phyloP scores from a whole-genome alignment of 37 sponge, comb jelly and placozoan genomes.

The Agelas oroides region DNA sequence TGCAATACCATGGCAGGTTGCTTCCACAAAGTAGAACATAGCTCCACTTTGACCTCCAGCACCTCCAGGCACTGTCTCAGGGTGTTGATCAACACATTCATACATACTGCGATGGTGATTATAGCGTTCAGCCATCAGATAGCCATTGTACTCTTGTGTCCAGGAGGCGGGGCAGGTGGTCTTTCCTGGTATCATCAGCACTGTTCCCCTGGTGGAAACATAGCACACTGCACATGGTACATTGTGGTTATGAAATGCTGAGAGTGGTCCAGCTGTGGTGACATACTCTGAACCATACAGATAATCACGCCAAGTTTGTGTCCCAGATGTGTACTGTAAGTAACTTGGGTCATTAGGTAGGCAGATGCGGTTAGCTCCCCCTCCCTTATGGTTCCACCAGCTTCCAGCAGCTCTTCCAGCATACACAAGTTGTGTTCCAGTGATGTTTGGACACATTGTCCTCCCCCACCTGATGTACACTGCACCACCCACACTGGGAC shows the following conservation, averaged over 20 bases:
- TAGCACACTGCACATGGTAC: constrained; percentile 65
- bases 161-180: constrained; percentile 43
- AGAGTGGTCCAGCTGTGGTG: background rate
- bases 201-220: background rate
- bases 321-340: background rate
- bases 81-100: constrained; percentile 50
- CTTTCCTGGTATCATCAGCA: constrained; percentile 54
- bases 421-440: constrained; percentile 48
- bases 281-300: constrained; percentile 61
- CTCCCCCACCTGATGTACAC: constrained; percentile 41
- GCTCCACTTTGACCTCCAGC: constrained; percentile 34
- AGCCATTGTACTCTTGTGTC: constrained; percentile 60
- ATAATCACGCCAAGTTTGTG: background rate
- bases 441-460: constrained; percentile 22
- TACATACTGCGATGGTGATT: constrained; percentile 4
- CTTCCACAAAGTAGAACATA: constrained; percentile 57
- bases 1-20: constrained; percentile 35
- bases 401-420: constrained; percentile 33
- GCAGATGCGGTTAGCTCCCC: constrained; percentile 32
- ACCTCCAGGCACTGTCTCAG: constrained; percentile 29
- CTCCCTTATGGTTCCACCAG: background rate
- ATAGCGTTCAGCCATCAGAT: constrained; percentile 36
- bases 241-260: constrained; percentile 16
- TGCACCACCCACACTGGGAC: background rate
- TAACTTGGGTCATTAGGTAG: constrained; percentile 20